A percentile compares a stretch with the other conserved stretches of the same genome.
Evolutionary conservation across 2,888 invertebrate genomes (phyloP).

Genomic region (Malachius bipustulatus): DNA sequence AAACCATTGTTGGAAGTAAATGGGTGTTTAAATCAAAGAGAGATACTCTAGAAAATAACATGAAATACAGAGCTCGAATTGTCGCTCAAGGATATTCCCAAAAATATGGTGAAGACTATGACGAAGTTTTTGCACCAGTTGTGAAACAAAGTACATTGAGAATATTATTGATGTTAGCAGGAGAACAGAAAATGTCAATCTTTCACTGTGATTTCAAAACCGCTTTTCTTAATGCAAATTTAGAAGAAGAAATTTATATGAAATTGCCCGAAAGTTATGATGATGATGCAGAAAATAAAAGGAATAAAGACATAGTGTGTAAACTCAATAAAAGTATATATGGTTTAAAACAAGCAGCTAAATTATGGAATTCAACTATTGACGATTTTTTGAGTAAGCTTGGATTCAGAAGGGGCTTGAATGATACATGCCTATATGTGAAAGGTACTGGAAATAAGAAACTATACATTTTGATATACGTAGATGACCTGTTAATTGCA

Average conservation of each 20-base stretch:
- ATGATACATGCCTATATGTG: not conserved
- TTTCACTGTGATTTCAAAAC: slow-evolving; percentile 20
- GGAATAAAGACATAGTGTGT: slow-evolving; percentile 10
- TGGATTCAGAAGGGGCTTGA: not conserved
- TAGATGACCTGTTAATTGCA: too few species aligned
- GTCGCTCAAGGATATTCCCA: slow-evolving; percentile 5
- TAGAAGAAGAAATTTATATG: slow-evolving; percentile 20
- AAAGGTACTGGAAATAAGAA: too few species aligned
- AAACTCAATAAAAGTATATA: slow-evolving; percentile 20
- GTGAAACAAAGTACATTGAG: slow-evolving; percentile 13
- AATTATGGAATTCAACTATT: slow-evolving; percentile 15
- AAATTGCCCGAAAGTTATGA: slow-evolving; percentile 12
- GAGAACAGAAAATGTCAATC: slow-evolving; percentile 16
- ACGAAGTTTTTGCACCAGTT: slow-evolving; percentile 17
- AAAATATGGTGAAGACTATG: slow-evolving; percentile 12
- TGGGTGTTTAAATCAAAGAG: slow-evolving; percentile 15
- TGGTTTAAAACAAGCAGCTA: slow-evolving; percentile 20
- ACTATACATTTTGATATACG: too few species aligned
- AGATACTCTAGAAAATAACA: not conserved
- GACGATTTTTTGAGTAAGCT: not conserved
- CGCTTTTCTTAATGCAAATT: slow-evolving; percentile 20
- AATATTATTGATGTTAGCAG: slow-evolving; percentile 16
- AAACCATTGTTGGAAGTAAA: slow-evolving; percentile 5
- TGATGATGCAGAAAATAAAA: too few species aligned
- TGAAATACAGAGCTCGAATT: slow-evolving; percentile 4